Conservation (phyloP, 1,140 invertebrate genomes). For the Drosophila obscura region DNA sequence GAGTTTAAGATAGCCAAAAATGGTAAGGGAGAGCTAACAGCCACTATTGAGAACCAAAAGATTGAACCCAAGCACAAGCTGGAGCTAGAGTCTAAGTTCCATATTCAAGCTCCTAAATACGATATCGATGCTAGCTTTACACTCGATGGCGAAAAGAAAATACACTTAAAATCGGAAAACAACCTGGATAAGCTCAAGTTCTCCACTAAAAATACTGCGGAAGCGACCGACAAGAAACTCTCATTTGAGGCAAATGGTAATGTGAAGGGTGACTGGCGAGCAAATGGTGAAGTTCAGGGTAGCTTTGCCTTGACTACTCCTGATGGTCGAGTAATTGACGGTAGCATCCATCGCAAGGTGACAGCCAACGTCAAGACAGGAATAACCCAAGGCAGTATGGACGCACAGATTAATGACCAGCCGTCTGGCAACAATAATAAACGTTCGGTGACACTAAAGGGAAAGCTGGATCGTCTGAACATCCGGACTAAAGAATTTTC, state of each 20-base stretch:
- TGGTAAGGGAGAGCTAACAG: constrained; percentile 86
- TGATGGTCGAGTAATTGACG: constrained; percentile 58
- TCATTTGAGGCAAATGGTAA: constrained; percentile 85
- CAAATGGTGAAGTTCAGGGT: constrained; percentile 84
- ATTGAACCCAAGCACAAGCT: constrained; percentile 86
- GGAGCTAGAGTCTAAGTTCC: constrained; percentile 86
- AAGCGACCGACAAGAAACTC: constrained; percentile 84
- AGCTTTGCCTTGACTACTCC: constrained; percentile 67
- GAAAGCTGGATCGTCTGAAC: constrained; percentile 84
- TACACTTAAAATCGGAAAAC: constrained; percentile 86
- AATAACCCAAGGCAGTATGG: constrained; percentile 63
- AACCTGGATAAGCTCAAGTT: constrained; percentile 85
- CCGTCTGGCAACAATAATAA: constrained; percentile 82
- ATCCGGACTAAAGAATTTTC: constrained; percentile 84
- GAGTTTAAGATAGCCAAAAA: constrained; percentile 85
- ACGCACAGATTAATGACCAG: constrained; percentile 73
- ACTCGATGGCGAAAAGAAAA: constrained; percentile 88
- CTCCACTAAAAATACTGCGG: constrained; percentile 86
- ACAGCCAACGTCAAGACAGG: constrained; percentile 74
- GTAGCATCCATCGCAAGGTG: constrained; percentile 75
- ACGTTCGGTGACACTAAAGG: constrained; percentile 73
- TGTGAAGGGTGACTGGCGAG: constrained; percentile 84
- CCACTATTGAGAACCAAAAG: constrained; percentile 85
- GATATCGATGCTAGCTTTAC: constrained; percentile 86
- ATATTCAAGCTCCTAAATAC: constrained; percentile 85